These are phyloP conservation scores for Heliconius melpomene DNA, from an alignment of 1,140 invertebrate species.

Conservation along the genomic window DNA sequence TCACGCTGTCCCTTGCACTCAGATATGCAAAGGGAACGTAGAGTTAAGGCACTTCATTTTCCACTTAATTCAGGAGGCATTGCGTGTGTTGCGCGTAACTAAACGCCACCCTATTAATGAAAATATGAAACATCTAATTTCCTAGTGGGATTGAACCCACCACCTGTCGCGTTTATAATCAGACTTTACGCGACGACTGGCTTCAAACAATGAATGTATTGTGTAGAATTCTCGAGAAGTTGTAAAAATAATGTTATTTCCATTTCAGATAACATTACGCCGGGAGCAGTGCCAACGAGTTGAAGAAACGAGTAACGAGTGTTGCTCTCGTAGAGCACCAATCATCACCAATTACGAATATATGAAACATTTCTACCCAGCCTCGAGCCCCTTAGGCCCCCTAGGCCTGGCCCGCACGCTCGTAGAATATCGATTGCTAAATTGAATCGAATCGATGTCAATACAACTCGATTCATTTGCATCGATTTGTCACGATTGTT, in stretches of 20 bases:
- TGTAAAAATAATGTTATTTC: not conserved
- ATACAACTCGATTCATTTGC: slow-evolving; percentile 40
- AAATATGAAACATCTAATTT: too few relatives aligned
- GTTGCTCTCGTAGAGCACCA: slow-evolving; percentile 18
- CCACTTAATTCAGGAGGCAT: too few relatives aligned
- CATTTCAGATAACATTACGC: slow-evolving; percentile 74
- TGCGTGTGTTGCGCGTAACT: too few relatives aligned
- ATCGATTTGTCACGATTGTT: slow-evolving; percentile 56
- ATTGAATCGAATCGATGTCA: slow-evolving; percentile 53
- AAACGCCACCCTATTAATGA: too few relatives aligned
- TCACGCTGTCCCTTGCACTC: too few relatives aligned
- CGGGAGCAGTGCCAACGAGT: slow-evolving; percentile 51
- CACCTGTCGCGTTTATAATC: too few relatives aligned
- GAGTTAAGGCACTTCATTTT: too few relatives aligned
- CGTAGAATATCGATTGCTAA: slow-evolving; percentile 47
- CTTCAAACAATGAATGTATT: not conserved
- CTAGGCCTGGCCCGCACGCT: slow-evolving; percentile 38
- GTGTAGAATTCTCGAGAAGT: not conserved
- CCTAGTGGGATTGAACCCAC: too few relatives aligned
- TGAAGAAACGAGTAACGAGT: slow-evolving; percentile 25
- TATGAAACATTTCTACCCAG: slow-evolving; percentile 23
- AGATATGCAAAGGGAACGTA: too few relatives aligned
- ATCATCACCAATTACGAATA: not conserved
- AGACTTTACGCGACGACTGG: too few relatives aligned
- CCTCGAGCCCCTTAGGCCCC: too few relatives aligned